These are phyloP conservation scores for Tursiops truncatus DNA, from an alignment of 2,113 vertebrate genomes.

Conservation along the genomic window DNA sequence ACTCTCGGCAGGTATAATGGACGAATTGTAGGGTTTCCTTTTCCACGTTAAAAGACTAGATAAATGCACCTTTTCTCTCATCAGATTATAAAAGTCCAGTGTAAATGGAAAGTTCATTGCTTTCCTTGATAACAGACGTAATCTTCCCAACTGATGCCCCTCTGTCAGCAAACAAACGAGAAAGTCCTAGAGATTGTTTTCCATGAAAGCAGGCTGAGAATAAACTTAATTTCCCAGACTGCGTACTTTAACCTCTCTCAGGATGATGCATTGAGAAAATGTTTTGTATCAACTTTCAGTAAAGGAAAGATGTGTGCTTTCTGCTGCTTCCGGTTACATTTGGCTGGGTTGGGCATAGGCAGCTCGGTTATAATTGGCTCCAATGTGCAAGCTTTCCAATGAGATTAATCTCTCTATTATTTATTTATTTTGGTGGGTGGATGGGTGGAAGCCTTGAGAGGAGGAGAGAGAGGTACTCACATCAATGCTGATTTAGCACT, in stretches of 20 bases:
- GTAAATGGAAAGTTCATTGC: conserved; percentile 75
- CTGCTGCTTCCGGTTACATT: not conserved
- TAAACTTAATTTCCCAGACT: conserved; percentile 63
- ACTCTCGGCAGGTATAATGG: conserved; percentile 72
- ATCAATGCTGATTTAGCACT: not conserved
- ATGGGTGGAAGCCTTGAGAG: not conserved
- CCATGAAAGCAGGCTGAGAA: not conserved
- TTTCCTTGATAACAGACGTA: conserved; percentile 60
- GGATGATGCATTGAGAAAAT: conserved; percentile 6
- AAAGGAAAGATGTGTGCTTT: not conserved
- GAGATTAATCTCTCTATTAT: not conserved
- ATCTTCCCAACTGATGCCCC: conserved; percentile 58
- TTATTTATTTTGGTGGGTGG: not conserved
- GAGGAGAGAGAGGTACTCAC: not conserved
- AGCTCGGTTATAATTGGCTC: not conserved
- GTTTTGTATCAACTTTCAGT: not conserved
- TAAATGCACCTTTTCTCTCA: conserved; percentile 63
- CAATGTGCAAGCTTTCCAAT: not conserved
- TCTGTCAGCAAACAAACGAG: conserved; percentile 24
- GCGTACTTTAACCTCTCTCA: conserved; percentile 45
- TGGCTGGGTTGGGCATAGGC: not conserved
- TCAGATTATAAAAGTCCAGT: conserved; percentile 67
- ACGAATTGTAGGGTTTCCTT: conserved; percentile 67
- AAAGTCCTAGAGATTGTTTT: conserved; percentile 62
- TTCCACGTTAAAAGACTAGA: conserved; percentile 67